These are phyloP conservation scores for Drosophila limbata DNA, from an alignment of 2,888 invertebrate species.

Conservation along the genomic window DNA sequence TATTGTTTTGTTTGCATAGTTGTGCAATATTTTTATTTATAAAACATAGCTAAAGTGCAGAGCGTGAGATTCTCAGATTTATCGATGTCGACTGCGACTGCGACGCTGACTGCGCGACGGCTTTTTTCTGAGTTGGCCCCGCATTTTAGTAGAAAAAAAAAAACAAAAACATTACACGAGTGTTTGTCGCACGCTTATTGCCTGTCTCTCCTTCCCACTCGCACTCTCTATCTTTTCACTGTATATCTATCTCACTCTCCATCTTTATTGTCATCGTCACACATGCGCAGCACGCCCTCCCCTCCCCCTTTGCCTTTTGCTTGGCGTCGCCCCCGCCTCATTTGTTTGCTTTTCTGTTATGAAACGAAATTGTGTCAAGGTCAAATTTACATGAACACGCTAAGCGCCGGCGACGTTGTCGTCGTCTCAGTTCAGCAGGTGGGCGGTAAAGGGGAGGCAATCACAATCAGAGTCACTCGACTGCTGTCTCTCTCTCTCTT, in stretches of 20 bases:
- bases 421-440: slow-evolving; percentile 9
- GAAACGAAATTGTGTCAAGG: slow-evolving; percentile 83
- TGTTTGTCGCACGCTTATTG: slow-evolving; percentile 39
- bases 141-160: slow-evolving; percentile 68
- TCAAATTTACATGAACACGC: slow-evolving; percentile 82
- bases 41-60: slow-evolving; percentile 63
- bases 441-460: slow-evolving; percentile 6
- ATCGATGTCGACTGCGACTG: slow-evolving; percentile 18
- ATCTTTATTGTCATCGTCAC: slow-evolving; percentile 49
- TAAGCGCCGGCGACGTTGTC: slow-evolving; percentile 65
- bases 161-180: slow-evolving; percentile 73
- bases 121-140: slow-evolving; percentile 58
- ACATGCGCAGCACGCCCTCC: slow-evolving; percentile 30
- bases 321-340: slow-evolving; percentile 61
- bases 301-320: slow-evolving; percentile 3
- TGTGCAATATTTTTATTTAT: slow-evolving; percentile 60
- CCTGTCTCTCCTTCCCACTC: slow-evolving; percentile 13
- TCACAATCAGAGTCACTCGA: slow-evolving; percentile 7
- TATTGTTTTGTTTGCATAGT: slow-evolving; percentile 33
- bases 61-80: slow-evolving; percentile 73
- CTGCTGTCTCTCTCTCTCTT: background rate
- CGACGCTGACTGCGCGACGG: slow-evolving; percentile 23
- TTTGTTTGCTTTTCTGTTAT: slow-evolving; percentile 78
- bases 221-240: background rate
- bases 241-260: slow-evolving; percentile 14